A percentile compares a stretch with the other conserved stretches of the same genome.
Evolutionary conservation across 1,140 invertebrate species (phyloP).

Genomic region (Lordiphosa stackelbergi): DNA sequence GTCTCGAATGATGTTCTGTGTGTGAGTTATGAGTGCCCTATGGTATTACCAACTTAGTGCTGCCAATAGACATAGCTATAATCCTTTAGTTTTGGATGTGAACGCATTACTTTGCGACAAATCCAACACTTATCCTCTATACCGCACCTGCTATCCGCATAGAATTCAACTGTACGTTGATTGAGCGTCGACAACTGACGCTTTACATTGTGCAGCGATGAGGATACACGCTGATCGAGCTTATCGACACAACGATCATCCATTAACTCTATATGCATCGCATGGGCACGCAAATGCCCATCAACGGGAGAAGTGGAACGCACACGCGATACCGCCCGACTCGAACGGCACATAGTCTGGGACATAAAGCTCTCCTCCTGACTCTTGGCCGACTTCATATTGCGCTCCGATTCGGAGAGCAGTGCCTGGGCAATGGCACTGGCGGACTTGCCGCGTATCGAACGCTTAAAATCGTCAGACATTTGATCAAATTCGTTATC

Average conservation of each 20-base stretch:
- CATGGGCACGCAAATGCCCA: constrained; percentile 55
- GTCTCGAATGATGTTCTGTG: neutral
- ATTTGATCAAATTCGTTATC: constrained; percentile 77
- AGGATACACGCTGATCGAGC: constrained; percentile 72
- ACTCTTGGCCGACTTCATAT: constrained; percentile 78
- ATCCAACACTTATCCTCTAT: constrained; percentile 76
- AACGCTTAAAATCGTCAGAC: constrained; percentile 79
- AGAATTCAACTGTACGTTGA: constrained; percentile 71
- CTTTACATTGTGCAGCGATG: constrained; percentile 73
- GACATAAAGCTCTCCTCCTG: constrained; percentile 69
- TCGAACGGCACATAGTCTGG: constrained; percentile 58
- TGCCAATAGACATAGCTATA: constrained; percentile 70
- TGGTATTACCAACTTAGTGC: constrained; percentile 30
- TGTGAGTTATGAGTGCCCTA: neutral
- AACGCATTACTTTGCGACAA: constrained; percentile 71
- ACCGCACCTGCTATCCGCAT: constrained; percentile 76
- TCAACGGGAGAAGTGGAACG: constrained; percentile 49
- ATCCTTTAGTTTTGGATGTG: constrained; percentile 72
- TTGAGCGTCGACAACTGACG: constrained; percentile 70
- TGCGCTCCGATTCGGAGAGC: constrained; percentile 80
- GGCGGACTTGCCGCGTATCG: constrained; percentile 84
- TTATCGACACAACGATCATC: constrained; percentile 73
- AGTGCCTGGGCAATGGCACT: constrained; percentile 84
- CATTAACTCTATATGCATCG: constrained; percentile 68
- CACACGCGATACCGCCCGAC: constrained; percentile 59